Percentiles rank a stretch among this genome's conserved stretches.
Conservation (phyloP, 2,888 invertebrate species). For the Entomobrya multifasciata region DNA sequence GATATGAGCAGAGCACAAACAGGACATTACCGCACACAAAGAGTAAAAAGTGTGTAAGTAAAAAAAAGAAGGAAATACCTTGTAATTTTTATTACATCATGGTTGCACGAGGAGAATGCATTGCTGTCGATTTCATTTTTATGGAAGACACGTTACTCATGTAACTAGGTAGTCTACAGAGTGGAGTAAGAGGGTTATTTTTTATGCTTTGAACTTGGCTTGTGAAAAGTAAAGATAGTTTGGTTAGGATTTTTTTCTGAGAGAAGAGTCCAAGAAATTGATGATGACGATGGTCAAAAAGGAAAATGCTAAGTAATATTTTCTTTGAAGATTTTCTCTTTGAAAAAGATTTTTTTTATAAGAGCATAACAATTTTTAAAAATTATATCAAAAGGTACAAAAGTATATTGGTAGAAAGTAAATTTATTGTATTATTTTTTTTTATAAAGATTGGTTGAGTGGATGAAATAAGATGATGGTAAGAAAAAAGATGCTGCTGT, state of each 20-base stretch:
- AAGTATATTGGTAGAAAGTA: too few species aligned
- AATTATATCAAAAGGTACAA: too few species aligned
- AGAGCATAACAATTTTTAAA: too few species aligned
- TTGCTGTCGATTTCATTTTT: background rate
- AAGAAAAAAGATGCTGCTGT: background rate
- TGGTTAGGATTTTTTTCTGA: too few species aligned
- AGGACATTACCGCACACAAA: constrained; percentile 13
- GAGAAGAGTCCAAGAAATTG: background rate
- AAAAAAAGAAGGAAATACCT: constrained; percentile 3
- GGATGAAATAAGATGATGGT: too few species aligned
- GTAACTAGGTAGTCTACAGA: too few species aligned
- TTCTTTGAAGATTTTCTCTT: background rate
- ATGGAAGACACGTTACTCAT: background rate
- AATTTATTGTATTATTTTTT: too few species aligned
- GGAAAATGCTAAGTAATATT: background rate
- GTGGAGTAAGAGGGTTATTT: background rate
- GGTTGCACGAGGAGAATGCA: background rate
- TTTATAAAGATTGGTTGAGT: too few species aligned
- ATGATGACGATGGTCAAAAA: background rate
- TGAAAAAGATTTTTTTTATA: too few species aligned
- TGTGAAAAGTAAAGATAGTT: background rate
- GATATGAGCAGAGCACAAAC: constrained; percentile 41
- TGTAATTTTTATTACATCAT: constrained; percentile 21
- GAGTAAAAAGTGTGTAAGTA: background rate
- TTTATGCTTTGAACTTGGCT: background rate